A percentile compares a stretch with the other conserved stretches of the same genome.
These are phyloP conservation scores for Habrosyne pyritoides DNA, from an alignment of 2,888 invertebrate genomes.

Conservation along the genomic window DNA sequence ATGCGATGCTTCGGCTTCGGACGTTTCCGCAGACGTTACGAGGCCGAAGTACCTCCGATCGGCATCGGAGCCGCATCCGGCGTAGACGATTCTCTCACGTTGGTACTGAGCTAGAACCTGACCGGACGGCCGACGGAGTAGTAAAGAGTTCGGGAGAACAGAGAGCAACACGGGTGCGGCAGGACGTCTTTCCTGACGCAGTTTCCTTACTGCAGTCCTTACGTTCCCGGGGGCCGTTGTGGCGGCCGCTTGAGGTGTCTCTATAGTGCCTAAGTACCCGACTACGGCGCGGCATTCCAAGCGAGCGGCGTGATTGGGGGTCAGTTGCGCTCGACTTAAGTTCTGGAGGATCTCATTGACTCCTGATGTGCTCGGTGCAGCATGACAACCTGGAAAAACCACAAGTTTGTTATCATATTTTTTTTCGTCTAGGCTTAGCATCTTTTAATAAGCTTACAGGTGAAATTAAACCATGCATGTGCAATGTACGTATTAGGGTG, in stretches of 20 bases:
- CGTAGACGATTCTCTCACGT: slow-evolving; percentile 92
- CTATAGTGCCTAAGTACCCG: slow-evolving; percentile 97
- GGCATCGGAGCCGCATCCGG: slow-evolving; percentile 95
- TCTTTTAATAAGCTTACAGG: too few species aligned
- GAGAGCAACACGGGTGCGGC: slow-evolving; percentile 94
- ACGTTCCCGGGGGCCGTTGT: slow-evolving; percentile 91
- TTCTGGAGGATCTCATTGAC: slow-evolving; percentile 75
- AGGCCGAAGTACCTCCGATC: slow-evolving; percentile 96
- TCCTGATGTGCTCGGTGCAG: slow-evolving; percentile 69
- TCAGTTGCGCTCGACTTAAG: slow-evolving; percentile 65
- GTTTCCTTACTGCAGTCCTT: slow-evolving; percentile 93
- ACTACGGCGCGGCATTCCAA: slow-evolving; percentile 93
- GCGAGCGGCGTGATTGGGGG: slow-evolving; percentile 71
- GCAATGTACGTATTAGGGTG: neutral
- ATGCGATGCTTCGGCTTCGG: slow-evolving; percentile 85
- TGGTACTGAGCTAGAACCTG: slow-evolving; percentile 93
- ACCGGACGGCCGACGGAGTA: slow-evolving; percentile 90
- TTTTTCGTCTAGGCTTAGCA: neutral
- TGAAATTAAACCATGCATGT: neutral
- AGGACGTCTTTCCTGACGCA: slow-evolving; percentile 94
- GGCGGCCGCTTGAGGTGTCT: slow-evolving; percentile 94
- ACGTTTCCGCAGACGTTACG: slow-evolving; percentile 91
- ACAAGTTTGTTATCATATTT: neutral
- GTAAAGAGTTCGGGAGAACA: slow-evolving; percentile 90
- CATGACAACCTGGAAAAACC: slow-evolving; percentile 62